These are phyloP conservation scores for Thymelicus acteon DNA, from an alignment of 2,888 invertebrate genomes.

Conservation along the genomic window DNA sequence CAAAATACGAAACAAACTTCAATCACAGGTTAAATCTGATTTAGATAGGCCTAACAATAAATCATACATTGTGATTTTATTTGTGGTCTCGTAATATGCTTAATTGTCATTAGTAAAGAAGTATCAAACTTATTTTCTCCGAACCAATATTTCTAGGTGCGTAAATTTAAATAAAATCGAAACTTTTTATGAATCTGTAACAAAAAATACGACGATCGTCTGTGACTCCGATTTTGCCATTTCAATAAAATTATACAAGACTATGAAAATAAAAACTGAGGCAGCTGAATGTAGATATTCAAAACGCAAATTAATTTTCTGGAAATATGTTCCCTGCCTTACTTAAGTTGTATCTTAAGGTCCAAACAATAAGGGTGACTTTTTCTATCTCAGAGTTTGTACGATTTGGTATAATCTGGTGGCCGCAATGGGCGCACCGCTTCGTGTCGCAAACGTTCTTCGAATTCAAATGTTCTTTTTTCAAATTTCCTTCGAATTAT, in stretches of 20 bases:
- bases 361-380: slow-evolving; percentile 20
- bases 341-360: slow-evolving; percentile 33
- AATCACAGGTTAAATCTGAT: slow-evolving; percentile 29
- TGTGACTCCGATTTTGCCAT: slow-evolving; percentile 53
- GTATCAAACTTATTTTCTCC: neutral
- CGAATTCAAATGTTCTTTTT: slow-evolving; percentile 67
- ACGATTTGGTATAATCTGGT: slow-evolving; percentile 16
- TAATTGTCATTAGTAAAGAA: neutral
- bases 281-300: slow-evolving; percentile 44
- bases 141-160: neutral
- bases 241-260: slow-evolving; percentile 69
- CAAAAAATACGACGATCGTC: slow-evolving; percentile 42
- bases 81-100: neutral
- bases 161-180: slow-evolving; percentile 14
- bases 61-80: neutral
- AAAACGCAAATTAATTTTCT: slow-evolving; percentile 44
- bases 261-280: slow-evolving; percentile 65
- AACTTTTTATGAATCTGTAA: slow-evolving; percentile 36
- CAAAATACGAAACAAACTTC: slow-evolving; percentile 22
- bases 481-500: slow-evolving; percentile 65
- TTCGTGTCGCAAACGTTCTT: slow-evolving; percentile 59
- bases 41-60: neutral
- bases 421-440: slow-evolving; percentile 45
- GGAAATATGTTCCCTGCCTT: slow-evolving; percentile 23
- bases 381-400: slow-evolving; percentile 10